These are phyloP conservation scores for Mechanitis messenoides DNA, from an alignment of 2,888 invertebrate genomes.

Conservation along the genomic window DNA sequence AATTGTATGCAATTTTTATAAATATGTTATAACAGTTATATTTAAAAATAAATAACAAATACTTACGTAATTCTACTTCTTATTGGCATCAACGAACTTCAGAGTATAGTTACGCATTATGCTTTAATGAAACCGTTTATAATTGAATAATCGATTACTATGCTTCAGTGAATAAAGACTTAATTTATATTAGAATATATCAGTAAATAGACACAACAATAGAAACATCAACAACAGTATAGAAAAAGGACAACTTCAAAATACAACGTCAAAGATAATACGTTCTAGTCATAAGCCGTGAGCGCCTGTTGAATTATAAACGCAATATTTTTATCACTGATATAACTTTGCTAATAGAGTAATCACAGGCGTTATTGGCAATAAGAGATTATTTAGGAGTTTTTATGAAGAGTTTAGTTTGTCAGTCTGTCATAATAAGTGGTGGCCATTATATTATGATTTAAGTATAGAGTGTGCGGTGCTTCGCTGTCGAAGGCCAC, in stretches of 20 bases:
- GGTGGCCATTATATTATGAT: slow-evolving; percentile 34
- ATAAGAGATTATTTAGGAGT: slow-evolving; percentile 19
- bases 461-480: slow-evolving; percentile 30
- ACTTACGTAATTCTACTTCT: slow-evolving; percentile 22
- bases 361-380: slow-evolving; percentile 37
- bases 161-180: slow-evolving; percentile 8
- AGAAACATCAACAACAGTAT: slow-evolving; percentile 41
- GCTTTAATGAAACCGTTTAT: slow-evolving; percentile 15
- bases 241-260: slow-evolving; percentile 49
- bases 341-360: slow-evolving; percentile 35
- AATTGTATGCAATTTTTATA: not conserved
- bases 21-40: not conserved
- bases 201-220: slow-evolving; percentile 32
- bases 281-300: slow-evolving; percentile 34
- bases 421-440: slow-evolving; percentile 49
- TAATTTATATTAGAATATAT: slow-evolving; percentile 12
- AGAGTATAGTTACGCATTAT: slow-evolving; percentile 13
- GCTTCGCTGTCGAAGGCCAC: slow-evolving; percentile 44
- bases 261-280: slow-evolving; percentile 46
- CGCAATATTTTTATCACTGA: slow-evolving; percentile 40
- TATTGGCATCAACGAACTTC: slow-evolving; percentile 7
- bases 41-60: not conserved
- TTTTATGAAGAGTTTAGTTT: slow-evolving; percentile 35
- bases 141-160: slow-evolving; percentile 16
- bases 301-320: slow-evolving; percentile 64